phyloP scores from a whole-genome alignment of 2,113 vertebrate species.

The Galbula dea region DNA sequence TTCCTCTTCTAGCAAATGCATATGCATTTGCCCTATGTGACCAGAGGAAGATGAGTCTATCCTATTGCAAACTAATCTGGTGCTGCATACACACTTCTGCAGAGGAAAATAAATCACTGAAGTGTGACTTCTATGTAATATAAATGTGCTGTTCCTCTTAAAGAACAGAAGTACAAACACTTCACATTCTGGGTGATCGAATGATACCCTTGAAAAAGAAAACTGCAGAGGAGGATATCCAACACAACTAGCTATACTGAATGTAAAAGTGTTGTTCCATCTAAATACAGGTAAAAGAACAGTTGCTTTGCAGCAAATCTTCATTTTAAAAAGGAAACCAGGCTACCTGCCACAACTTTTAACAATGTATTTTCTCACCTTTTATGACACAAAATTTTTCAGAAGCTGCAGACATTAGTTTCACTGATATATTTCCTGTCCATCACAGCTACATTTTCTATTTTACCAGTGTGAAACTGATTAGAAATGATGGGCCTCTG shows the following conservation, averaged over 20 bases:
- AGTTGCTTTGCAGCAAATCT: not conserved
- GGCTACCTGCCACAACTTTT: not conserved
- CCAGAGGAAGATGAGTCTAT: slow-evolving; percentile 46
- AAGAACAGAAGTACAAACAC: slow-evolving; percentile 53
- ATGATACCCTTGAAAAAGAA: slow-evolving; percentile 44
- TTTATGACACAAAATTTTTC: slow-evolving; percentile 23
- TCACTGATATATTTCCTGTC: slow-evolving; percentile 16
- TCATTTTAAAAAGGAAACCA: not conserved
- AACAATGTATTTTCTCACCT: not conserved
- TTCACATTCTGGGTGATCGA: slow-evolving; percentile 32
- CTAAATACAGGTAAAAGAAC: slow-evolving; percentile 11
- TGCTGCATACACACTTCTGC: not conserved
- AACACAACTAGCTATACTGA: not conserved
- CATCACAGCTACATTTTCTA: not conserved
- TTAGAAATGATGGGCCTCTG: not conserved
- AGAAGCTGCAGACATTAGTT: not conserved
- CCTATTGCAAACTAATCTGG: slow-evolving; percentile 51
- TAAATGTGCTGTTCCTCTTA: slow-evolving; percentile 44
- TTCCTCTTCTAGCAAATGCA: slow-evolving; percentile 3
- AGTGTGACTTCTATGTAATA: slow-evolving; percentile 47
- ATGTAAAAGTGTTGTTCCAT: slow-evolving; percentile 25
- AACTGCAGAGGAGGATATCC: not conserved
- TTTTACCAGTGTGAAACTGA: not conserved
- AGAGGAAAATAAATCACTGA: slow-evolving; percentile 53
- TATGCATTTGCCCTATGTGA: slow-evolving; percentile 43